Conservation (phyloP, 2,888 invertebrate species). For the Melinopterus prodromus region DNA sequence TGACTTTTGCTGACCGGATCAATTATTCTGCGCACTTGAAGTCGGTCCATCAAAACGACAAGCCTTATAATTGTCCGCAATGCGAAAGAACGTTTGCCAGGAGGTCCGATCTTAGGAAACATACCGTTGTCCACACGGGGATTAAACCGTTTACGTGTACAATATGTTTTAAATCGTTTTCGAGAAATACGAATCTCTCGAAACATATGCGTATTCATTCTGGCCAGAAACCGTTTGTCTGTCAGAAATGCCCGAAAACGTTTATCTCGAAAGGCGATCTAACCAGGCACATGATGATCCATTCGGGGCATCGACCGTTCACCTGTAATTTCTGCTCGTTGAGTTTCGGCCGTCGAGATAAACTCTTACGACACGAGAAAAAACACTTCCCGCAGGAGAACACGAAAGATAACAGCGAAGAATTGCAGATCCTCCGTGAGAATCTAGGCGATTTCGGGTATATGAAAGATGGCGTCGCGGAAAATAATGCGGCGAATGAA, state of each 20-base stretch:
- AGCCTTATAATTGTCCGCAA: constrained; percentile 74
- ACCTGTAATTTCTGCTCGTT: constrained; percentile 72
- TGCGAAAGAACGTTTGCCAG: constrained; percentile 76
- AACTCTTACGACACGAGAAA: constrained; percentile 72
- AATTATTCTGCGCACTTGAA: constrained; percentile 73
- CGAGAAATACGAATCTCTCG: constrained; percentile 78
- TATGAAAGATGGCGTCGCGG: constrained; percentile 38
- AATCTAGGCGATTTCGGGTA: constrained; percentile 51
- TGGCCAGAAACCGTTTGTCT: constrained; percentile 76
- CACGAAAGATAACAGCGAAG: constrained; percentile 53
- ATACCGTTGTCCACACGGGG: constrained; percentile 81
- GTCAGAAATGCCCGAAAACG: constrained; percentile 75
- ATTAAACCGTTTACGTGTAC: constrained; percentile 77
- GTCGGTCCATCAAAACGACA: constrained; percentile 72
- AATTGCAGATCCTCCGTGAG: constrained; percentile 53
- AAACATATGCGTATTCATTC: constrained; percentile 79
- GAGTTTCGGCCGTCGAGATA: constrained; percentile 74
- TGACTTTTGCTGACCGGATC: constrained; percentile 69
- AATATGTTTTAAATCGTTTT: constrained; percentile 78
- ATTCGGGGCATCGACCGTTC: constrained; percentile 72
- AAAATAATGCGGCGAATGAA: constrained; percentile 38
- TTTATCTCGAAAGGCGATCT: constrained; percentile 76
- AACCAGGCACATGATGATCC: constrained; percentile 72
- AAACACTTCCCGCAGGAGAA: constrained; percentile 64
- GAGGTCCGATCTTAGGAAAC: constrained; percentile 75